Evolutionary conservation across 2,888 invertebrate genomes (phyloP).

Genomic region (Mantis religiosa): DNA sequence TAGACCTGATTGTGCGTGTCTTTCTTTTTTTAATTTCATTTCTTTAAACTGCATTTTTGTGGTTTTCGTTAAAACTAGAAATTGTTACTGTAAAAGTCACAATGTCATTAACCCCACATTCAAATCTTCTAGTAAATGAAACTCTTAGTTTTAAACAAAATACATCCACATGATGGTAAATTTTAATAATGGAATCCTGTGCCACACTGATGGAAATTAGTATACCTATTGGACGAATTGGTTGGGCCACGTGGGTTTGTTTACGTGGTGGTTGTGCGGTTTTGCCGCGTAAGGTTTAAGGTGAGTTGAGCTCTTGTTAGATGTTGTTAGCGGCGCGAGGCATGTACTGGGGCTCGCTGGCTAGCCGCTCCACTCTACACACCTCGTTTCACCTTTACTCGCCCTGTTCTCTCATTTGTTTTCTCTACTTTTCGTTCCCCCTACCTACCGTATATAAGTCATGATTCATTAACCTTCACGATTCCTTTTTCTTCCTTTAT

Average conservation of each 20-base stretch:
- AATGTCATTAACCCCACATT: no score
- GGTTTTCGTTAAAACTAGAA: no score
- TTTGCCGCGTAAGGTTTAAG: not conserved
- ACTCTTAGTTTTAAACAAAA: no score
- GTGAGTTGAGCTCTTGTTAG: not conserved
- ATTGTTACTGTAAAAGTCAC: no score
- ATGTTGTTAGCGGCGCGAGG: slow-evolving; percentile 12
- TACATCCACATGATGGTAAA: no score
- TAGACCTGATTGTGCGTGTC: no score
- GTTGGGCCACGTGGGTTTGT: not conserved
- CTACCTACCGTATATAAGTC: slow-evolving; percentile 3
- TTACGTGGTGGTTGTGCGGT: not conserved
- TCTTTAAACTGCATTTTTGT: no score
- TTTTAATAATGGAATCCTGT: no score
- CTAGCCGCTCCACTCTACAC: not conserved
- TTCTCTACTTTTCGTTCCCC: not conserved
- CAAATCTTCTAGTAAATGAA: no score
- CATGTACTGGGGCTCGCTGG: not conserved
- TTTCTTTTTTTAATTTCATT: no score
- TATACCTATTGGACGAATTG: no score
- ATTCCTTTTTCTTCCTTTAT: not conserved
- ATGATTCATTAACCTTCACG: slow-evolving; percentile 17
- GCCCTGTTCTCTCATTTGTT: not conserved
- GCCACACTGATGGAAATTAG: no score
- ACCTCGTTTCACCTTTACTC: slow-evolving; percentile 9